Conservation (phyloP, 2,797 vertebrate species). For the Danio aesculapii region DNA sequence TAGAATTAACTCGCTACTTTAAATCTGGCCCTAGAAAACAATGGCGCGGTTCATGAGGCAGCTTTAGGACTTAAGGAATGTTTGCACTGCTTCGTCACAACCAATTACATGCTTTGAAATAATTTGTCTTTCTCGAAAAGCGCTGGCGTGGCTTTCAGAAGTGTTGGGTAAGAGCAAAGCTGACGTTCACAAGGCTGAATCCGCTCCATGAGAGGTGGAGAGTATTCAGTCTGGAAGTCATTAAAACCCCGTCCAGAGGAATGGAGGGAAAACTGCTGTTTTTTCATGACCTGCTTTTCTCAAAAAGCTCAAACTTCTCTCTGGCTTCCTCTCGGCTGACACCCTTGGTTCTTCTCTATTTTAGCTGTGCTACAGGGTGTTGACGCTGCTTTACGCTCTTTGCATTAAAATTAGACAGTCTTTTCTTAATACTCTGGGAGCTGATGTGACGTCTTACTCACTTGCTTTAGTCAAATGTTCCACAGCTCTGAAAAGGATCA, state of each 20-base stretch:
- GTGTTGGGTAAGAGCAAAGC: slow-evolving; percentile 51
- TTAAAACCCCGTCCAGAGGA: slow-evolving; percentile 75
- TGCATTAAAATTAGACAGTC: slow-evolving; percentile 3
- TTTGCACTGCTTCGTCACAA: slow-evolving; percentile 61
- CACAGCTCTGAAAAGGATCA: neutral
- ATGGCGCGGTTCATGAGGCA: slow-evolving; percentile 64
- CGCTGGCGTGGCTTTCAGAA: slow-evolving; percentile 46
- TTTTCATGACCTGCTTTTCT: slow-evolving; percentile 56
- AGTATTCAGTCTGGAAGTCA: slow-evolving; percentile 76
- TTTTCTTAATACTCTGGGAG: slow-evolving; percentile 14
- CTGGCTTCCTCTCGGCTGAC: slow-evolving; percentile 54
- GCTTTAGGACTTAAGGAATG: slow-evolving; percentile 54
- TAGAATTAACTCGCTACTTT: slow-evolving; percentile 64
- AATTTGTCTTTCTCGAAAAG: slow-evolving; percentile 65
- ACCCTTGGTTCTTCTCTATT: neutral
- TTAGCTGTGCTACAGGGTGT: neutral
- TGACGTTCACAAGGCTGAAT: slow-evolving; percentile 26
- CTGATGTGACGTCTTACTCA: neutral
- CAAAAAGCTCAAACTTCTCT: slow-evolving; percentile 17
- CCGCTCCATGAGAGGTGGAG: slow-evolving; percentile 41
- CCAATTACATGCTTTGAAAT: slow-evolving; percentile 67
- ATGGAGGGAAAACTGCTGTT: slow-evolving; percentile 67
- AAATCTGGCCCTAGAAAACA: slow-evolving; percentile 62
- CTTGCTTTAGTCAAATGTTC: slow-evolving; percentile 30
- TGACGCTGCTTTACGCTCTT: slow-evolving; percentile 10